A percentile compares a stretch with the other conserved stretches of the same genome.
phyloP scores from a whole-genome alignment of 2,888 invertebrate genomes.

The Coenonympha arcania region DNA sequence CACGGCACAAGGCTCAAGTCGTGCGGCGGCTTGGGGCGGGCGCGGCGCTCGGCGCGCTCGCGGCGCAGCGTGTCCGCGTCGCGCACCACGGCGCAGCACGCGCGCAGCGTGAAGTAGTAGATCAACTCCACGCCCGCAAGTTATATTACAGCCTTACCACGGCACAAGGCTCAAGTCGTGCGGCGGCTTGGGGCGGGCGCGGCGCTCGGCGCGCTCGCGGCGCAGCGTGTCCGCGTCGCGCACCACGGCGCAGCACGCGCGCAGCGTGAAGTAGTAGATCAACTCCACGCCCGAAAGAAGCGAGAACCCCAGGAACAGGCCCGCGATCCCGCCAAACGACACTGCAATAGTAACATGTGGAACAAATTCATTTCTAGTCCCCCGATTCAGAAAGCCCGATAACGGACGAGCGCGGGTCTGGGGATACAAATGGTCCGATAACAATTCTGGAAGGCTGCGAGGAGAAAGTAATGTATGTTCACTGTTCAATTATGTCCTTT shows the following conservation, averaged over 20 bases:
- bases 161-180: constrained; percentile 64
- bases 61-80: constrained; percentile 59
- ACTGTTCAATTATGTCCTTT: too few relatives aligned
- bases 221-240: constrained; percentile 66
- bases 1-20: constrained; percentile 64
- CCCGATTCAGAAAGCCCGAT: too few relatives aligned
- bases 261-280: constrained; percentile 82
- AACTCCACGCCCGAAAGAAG: constrained; percentile 83
- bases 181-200: constrained; percentile 55
- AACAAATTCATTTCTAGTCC: too few relatives aligned
- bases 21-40: constrained; percentile 58
- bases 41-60: constrained; percentile 59
- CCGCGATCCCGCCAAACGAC: constrained; percentile 78
- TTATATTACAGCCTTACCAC: constrained; percentile 48
- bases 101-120: too few relatives aligned
- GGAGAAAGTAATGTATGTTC: too few relatives aligned
- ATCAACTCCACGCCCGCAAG: too few relatives aligned
- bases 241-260: constrained; percentile 77
- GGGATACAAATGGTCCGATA: too few relatives aligned
- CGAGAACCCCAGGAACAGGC: constrained; percentile 82
- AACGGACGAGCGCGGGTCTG: too few relatives aligned
- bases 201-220: constrained; percentile 59
- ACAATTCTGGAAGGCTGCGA: too few relatives aligned
- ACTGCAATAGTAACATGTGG: constrained; percentile 65
- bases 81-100: too few relatives aligned